Percentiles rank a stretch among this genome's conserved stretches.
Evolutionary conservation across 2,113 vertebrate genomes (phyloP).

Genomic region (Siniperca knerii): DNA sequence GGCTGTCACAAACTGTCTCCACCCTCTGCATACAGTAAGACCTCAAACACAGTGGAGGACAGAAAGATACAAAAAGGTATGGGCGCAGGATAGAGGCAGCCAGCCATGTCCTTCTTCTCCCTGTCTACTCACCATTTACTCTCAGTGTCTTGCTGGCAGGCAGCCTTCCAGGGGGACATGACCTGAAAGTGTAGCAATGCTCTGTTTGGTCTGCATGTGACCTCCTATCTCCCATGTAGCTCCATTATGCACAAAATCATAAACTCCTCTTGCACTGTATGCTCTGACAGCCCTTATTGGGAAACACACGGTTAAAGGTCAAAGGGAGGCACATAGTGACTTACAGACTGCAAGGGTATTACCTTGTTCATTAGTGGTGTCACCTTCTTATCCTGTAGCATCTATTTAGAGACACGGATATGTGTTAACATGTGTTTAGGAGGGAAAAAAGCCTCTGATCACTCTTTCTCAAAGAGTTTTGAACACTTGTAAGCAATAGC

Average conservation of each 20-base stretch:
- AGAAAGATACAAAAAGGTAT: slow-evolving; percentile 34
- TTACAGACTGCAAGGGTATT: slow-evolving; percentile 12
- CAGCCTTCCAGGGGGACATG: slow-evolving; percentile 49
- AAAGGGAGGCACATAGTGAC: slow-evolving; percentile 28
- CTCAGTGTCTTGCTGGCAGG: slow-evolving; percentile 52
- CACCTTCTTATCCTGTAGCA: slow-evolving; percentile 3
- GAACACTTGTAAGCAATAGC: slow-evolving; percentile 19
- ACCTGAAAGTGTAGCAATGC: slow-evolving; percentile 52
- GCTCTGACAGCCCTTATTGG: slow-evolving; percentile 31
- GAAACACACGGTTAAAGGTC: slow-evolving; percentile 50
- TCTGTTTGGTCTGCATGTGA: slow-evolving; percentile 41
- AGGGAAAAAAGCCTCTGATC: slow-evolving; percentile 9
- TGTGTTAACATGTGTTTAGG: slow-evolving; percentile 28
- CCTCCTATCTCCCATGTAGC: slow-evolving; percentile 43
- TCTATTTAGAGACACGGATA: slow-evolving; percentile 25
- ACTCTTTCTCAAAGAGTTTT: background rate
- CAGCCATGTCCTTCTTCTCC: slow-evolving; percentile 48
- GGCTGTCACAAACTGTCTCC: slow-evolving; percentile 23
- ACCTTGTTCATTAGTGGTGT: slow-evolving; percentile 42
- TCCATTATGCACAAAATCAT: slow-evolving; percentile 49
- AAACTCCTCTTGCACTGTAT: slow-evolving; percentile 28
- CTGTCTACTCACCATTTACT: slow-evolving; percentile 48
- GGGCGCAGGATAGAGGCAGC: slow-evolving; percentile 48
- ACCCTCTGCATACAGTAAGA: slow-evolving; percentile 14
- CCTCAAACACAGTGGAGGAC: slow-evolving; percentile 49